A percentile compares a stretch with the other conserved stretches of the same genome.
Evolutionary conservation across 2,113 vertebrate genomes (phyloP).

Genomic region (Macaca fascicularis): DNA sequence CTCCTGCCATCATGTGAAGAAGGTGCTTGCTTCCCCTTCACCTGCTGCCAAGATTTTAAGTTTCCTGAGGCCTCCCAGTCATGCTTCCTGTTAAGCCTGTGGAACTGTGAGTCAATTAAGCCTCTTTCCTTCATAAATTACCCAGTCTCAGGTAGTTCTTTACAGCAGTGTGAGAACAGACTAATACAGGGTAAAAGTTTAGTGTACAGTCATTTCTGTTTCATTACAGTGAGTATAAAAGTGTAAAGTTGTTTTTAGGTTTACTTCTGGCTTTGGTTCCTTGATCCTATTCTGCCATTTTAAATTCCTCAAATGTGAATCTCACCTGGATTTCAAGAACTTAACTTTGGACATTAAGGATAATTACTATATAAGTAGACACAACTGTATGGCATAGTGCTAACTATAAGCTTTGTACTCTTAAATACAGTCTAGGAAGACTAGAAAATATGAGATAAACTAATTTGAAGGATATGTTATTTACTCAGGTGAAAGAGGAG

Average conservation of each 20-base stretch:
- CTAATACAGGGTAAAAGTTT: no score
- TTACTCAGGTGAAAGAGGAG: conserved; percentile 15
- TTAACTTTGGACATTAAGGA: background rate
- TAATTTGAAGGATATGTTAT: background rate
- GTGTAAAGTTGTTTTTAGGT: background rate
- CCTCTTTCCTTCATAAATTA: no score
- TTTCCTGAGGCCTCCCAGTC: no score
- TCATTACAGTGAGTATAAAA: background rate
- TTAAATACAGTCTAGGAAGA: conserved; percentile 14
- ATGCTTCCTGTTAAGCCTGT: no score
- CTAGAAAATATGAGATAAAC: background rate
- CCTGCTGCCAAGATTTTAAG: no score
- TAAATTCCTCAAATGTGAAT: conserved; percentile 26
- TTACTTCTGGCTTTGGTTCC: background rate
- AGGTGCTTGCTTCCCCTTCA: no score
- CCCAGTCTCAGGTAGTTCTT: no score
- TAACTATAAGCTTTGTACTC: background rate
- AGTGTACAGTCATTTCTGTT: background rate
- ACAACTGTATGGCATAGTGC: background rate
- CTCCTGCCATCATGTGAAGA: no score
- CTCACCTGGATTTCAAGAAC: conserved; percentile 15
- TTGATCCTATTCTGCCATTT: background rate
- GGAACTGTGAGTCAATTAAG: no score
- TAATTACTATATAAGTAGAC: background rate
- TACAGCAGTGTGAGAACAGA: no score